Percentiles rank a stretch among this genome's conserved stretches.
phyloP scores from a whole-genome alignment of 1,140 invertebrate species.

The Temnothorax nylanderi region DNA sequence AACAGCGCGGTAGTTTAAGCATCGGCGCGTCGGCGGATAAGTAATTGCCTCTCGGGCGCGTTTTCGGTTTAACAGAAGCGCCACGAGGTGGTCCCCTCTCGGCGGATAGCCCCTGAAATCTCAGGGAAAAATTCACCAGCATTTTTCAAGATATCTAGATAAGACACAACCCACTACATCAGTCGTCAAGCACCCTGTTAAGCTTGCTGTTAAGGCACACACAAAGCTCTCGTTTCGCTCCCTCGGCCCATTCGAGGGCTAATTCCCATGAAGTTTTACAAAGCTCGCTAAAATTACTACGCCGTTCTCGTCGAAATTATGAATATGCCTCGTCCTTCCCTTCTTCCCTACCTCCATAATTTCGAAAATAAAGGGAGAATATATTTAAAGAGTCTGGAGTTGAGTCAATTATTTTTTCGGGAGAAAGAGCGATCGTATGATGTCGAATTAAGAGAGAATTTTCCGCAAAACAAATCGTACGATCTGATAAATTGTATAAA shows the following conservation, averaged over 20 bases:
- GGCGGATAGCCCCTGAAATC: slow-evolving; percentile 18
- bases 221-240: background rate
- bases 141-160: slow-evolving; percentile 67
- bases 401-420: background rate
- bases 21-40: slow-evolving; percentile 33
- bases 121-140: slow-evolving; percentile 45
- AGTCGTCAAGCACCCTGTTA: slow-evolving; percentile 19
- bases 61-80: slow-evolving; percentile 33
- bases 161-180: slow-evolving; percentile 65
- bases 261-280: slow-evolving; percentile 32
- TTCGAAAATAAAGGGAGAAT: background rate
- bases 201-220: slow-evolving; percentile 34
- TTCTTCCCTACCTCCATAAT: background rate
- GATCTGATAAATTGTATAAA: background rate
- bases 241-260: background rate
- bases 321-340: background rate
- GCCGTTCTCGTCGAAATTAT: background rate
- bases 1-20: slow-evolving; percentile 44
- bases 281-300: slow-evolving; percentile 17
- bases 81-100: background rate
- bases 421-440: background rate
- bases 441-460: slow-evolving; percentile 25
- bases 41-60: slow-evolving; percentile 43
- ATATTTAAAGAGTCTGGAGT: background rate
- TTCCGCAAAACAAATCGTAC: background rate